Base-by-base conservation (phyloP, 2,888 invertebrate genomes). In the Thelaira solivaga region DNA sequence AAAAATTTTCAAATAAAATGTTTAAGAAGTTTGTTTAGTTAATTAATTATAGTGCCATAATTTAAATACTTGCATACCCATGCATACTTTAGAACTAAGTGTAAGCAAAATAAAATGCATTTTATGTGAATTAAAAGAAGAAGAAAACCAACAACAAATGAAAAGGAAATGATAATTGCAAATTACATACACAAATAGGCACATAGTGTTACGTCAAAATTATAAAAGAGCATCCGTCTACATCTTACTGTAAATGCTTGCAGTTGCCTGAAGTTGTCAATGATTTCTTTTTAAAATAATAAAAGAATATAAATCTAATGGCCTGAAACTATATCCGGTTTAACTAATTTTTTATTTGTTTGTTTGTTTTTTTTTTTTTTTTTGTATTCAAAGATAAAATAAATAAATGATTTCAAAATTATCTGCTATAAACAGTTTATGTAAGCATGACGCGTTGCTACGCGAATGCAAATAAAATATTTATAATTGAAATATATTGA, bases 31-130 rank as follows among this genome's bases (percentile, higher is more conserved):
- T n/a, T n/a, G n/a, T n/a, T n/a, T n/a, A n/a, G n/a, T n/a, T 62
- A 51, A 18, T 53, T 71, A 71, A 62, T 71, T 61, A 43, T 18
- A 41, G 24, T 49, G 22, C 20, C 49, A 59, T 22, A 39, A 20
- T 57, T 39, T 22, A 8, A 6, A 2, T 1, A 39, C 1, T 13
- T n/a, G n/a, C n/a, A n/a, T n/a, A n/a, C n/a, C n/a, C n/a, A n/a
- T n/a, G n/a, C n/a, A n/a, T n/a, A n/a, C n/a, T n/a, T n/a, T n/a
- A n/a, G n/a, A n/a, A n/a, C n/a, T n/a, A n/a, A n/a, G n/a, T n/a
- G n/a, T 39, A 13, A 39, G 3, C 6, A 39, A 13, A 39, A 36
- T n/a, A 36, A 36, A 36, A 36, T 13, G 36, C 22, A 7, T 41
- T 36, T 49, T 49, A 7, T n/a, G 7, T 49, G n/a, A 16, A 3